Conservation (phyloP, 1,140 invertebrate species). For the Epicauta chinensis region DNA sequence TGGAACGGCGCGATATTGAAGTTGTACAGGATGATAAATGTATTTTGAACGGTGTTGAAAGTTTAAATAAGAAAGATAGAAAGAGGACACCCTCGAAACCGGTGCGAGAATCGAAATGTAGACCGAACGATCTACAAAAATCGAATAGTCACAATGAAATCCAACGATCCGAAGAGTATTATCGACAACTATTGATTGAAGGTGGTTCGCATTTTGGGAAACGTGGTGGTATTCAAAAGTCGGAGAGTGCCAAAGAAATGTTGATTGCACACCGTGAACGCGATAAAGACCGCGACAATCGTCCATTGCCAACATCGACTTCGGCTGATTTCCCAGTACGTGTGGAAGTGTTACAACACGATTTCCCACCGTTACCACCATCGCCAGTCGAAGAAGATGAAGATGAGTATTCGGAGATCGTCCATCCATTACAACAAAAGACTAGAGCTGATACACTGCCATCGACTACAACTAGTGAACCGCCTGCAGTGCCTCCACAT, state of each 20-base stretch:
- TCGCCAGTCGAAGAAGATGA: constrained; percentile 71
- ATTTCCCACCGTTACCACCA: constrained; percentile 73
- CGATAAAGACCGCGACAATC: constrained; percentile 36
- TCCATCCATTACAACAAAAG: constrained; percentile 47
- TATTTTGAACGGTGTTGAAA: constrained; percentile 27
- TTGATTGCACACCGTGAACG: constrained; percentile 47
- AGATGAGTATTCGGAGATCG: constrained; percentile 65
- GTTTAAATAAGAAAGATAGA: constrained; percentile 25
- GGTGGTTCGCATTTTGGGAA: constrained; percentile 26
- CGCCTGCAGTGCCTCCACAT: constrained; percentile 65
- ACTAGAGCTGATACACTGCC: constrained; percentile 50
- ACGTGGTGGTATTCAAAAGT: constrained; percentile 55
- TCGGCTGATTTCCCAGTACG: constrained; percentile 51
- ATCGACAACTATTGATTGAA: constrained; percentile 46
- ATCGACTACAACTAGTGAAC: constrained; percentile 46
- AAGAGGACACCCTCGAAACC: constrained; percentile 43
- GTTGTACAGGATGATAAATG: constrained; percentile 33
- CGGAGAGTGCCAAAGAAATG: constrained; percentile 62
- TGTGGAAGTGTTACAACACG: constrained; percentile 49
- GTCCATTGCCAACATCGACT: constrained; percentile 48
- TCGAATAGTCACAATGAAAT: constrained; percentile 54
- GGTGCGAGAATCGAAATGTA: constrained; percentile 37
- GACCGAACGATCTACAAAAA: constrained; percentile 51
- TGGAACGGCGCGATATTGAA: constrained; percentile 46
- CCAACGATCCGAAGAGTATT: constrained; percentile 48